Evolutionary conservation across 30 jellyfish, hydroid and myxozoan species (phyloP).

Genomic region (Aurelia aurita complex sp. Pacific): DNA sequence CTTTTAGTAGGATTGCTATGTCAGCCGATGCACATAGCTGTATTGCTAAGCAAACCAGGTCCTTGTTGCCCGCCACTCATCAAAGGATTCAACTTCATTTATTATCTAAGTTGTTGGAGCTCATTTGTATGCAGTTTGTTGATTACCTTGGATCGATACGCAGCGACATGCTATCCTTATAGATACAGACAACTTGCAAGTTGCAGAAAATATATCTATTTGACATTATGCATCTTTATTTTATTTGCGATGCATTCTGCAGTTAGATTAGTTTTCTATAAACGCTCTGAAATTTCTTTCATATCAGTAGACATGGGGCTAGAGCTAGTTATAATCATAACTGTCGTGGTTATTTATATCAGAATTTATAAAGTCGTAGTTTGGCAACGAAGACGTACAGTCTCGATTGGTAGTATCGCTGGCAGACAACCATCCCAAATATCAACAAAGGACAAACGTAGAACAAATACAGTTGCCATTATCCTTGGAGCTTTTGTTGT

Average conservation of each 20-base stretch:
- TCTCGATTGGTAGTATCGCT: neutral
- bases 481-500: neutral
- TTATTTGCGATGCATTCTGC: conserved; percentile 15
- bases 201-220: conserved; percentile 4
- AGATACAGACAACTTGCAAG: conserved; percentile 15
- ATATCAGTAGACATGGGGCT: conserved; percentile 20
- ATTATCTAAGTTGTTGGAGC: conserved; percentile 40
- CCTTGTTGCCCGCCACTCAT: conserved; percentile 46
- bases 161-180: conserved; percentile 48
- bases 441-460: neutral
- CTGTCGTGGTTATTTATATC: conserved; percentile 26
- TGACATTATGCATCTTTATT: conserved; percentile 8
- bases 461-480: conserved; percentile 18
- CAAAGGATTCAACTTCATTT: conserved; percentile 18
- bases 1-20: conserved; percentile 44
- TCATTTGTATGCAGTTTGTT: conserved; percentile 34
- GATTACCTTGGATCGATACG: conserved; percentile 47
- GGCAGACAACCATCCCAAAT: conserved; percentile 5
- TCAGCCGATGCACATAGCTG: conserved; percentile 57
- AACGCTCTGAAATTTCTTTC: conserved; percentile 10
- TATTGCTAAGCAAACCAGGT: conserved; percentile 14
- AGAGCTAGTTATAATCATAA: conserved; percentile 15
- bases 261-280: conserved; percentile 9
- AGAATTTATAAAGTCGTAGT: conserved; percentile 23
- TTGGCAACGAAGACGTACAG: neutral